Percentiles rank a stretch among this genome's conserved stretches.
Conservation (phyloP, 2,113 vertebrate genomes). For the Bos taurus region DNA sequence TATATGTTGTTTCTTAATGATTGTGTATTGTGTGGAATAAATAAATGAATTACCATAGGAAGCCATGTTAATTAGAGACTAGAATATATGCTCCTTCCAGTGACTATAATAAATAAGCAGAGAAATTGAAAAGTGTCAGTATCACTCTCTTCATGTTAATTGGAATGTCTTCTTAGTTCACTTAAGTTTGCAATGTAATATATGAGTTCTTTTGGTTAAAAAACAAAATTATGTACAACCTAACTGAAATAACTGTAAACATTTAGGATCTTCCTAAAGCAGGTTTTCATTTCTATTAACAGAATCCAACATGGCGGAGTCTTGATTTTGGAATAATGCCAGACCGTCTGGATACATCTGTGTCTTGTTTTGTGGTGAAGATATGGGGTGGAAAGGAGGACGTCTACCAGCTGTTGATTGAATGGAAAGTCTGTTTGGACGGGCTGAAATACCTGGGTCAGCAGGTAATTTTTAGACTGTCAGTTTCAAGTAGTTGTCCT, state of each 20-base stretch:
- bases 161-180: constrained; percentile 11
- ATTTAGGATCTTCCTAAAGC: constrained; percentile 10
- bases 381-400: constrained; percentile 93
- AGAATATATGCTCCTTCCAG: background rate
- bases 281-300: constrained; percentile 28
- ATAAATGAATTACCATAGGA: background rate
- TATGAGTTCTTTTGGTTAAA: background rate
- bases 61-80: background rate
- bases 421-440: constrained; percentile 97
- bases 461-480: constrained; percentile 84
- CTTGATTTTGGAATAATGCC: constrained; percentile 97
- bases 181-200: background rate
- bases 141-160: background rate
- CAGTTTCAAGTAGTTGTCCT: background rate
- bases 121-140: background rate
- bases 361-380: constrained; percentile 95
- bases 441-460: constrained; percentile 95
- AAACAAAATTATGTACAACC: background rate
- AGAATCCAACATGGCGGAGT: constrained; percentile 99
- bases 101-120: background rate
- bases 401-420: constrained; percentile 88
- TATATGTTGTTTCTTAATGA: background rate
- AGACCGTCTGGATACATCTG: constrained; percentile 93
- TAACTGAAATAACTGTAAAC: background rate
- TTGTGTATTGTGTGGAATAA: background rate